Conservation (phyloP, 2,888 invertebrate species). For the Leptopilina drosophilae region DNA sequence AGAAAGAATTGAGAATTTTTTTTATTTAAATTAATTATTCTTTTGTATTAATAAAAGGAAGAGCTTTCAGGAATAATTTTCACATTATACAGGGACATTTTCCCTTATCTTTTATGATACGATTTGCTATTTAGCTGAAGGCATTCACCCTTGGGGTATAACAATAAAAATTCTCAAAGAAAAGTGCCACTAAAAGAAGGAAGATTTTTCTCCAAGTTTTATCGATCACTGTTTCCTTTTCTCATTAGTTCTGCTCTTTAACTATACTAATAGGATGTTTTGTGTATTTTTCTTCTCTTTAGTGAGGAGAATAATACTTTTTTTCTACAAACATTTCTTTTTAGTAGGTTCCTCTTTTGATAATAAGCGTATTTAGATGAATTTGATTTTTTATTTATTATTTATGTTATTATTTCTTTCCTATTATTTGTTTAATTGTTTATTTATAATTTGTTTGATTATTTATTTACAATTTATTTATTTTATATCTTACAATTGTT, state of each 20-base stretch:
- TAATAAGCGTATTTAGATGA: no score
- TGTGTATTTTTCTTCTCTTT: neutral
- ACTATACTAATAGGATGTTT: constrained; percentile 1
- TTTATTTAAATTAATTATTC: neutral
- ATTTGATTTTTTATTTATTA: no score
- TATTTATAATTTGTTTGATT: no score
- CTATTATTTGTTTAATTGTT: no score
- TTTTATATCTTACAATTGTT: no score
- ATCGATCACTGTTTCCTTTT: constrained; percentile 8
- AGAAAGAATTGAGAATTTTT: neutral
- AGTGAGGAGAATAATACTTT: neutral
- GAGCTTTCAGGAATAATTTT: neutral
- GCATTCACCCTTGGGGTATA: neutral
- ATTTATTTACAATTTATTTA: no score
- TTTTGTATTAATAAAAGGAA: neutral
- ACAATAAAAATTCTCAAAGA: neutral
- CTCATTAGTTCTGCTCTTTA: constrained; percentile 15
- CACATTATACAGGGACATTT: neutral
- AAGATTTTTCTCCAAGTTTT: neutral
- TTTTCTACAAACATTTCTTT: no score
- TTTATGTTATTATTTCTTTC: no score
- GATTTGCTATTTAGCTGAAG: constrained; percentile 3
- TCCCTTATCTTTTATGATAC: constrained; percentile 22
- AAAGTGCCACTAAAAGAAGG: constrained; percentile 13
- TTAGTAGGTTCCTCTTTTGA: no score